Evolutionary conservation across 2,797 vertebrate genomes (phyloP).

Genomic region (Atherinosoma microstoma): DNA sequence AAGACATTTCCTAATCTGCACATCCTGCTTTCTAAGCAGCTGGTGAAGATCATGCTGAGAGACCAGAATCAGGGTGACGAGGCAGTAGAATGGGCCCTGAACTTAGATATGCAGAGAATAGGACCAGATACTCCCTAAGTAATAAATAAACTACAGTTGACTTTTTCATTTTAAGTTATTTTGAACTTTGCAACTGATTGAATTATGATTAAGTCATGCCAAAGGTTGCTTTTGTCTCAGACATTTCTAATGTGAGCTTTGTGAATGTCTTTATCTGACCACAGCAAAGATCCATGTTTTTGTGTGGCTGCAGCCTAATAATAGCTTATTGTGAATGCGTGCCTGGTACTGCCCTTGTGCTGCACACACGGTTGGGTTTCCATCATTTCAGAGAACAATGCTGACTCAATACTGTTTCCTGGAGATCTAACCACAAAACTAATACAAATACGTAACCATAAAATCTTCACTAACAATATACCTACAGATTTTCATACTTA

Average conservation of each 20-base stretch:
- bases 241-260: slow-evolving; percentile 22
- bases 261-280: slow-evolving; percentile 36
- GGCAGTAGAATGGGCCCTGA: slow-evolving; percentile 30
- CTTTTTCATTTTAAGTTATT: neutral
- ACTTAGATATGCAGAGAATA: slow-evolving; percentile 19
- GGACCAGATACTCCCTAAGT: slow-evolving; percentile 12
- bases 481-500: neutral
- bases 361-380: neutral
- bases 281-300: slow-evolving; percentile 45
- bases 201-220: neutral
- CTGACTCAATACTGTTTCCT: neutral
- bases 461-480: neutral
- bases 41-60: slow-evolving; percentile 42
- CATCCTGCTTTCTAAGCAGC: slow-evolving; percentile 64
- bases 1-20: slow-evolving; percentile 41
- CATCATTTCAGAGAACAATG: neutral
- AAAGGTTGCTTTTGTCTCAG: slow-evolving; percentile 15
- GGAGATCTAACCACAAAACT: neutral
- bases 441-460: neutral
- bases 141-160: slow-evolving; percentile 21
- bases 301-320: slow-evolving; percentile 54
- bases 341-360: slow-evolving; percentile 71
- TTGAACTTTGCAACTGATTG: neutral
- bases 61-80: slow-evolving; percentile 37
- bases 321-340: slow-evolving; percentile 77